Conservation (phyloP, 2,888 invertebrate species). For the Cyaniris semiargus region DNA sequence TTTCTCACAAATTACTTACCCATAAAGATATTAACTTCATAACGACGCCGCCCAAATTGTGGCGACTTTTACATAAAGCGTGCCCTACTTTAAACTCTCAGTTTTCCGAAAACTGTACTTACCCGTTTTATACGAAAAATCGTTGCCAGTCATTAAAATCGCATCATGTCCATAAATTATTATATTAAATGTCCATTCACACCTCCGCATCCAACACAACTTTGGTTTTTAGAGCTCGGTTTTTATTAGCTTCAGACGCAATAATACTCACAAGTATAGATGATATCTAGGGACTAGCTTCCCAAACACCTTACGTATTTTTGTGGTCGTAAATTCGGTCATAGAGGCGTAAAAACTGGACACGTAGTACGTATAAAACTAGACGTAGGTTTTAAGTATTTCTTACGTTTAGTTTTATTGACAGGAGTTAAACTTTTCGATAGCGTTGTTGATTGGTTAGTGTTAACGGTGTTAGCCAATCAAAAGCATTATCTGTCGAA, state of each 20-base stretch:
- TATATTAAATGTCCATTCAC: constrained; percentile 77
- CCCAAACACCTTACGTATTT: too few relatives aligned
- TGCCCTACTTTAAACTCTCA: constrained; percentile 11
- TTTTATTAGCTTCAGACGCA: constrained; percentile 37
- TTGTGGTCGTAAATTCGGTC: too few relatives aligned
- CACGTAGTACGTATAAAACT: neutral
- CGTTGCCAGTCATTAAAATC: constrained; percentile 67
- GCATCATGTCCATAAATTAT: constrained; percentile 72
- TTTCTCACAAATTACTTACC: neutral
- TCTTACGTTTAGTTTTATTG: too few relatives aligned
- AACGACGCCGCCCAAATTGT: neutral
- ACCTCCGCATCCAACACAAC: constrained; percentile 57
- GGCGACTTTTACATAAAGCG: neutral
- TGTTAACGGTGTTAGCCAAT: too few relatives aligned
- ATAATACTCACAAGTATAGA: neutral
- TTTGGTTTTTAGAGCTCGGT: constrained; percentile 48
- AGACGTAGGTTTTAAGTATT: too few relatives aligned
- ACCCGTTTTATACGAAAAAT: neutral
- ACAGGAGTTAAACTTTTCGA: too few relatives aligned
- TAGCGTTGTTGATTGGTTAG: too few relatives aligned
- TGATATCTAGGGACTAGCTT: too few relatives aligned
- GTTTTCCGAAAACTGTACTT: neutral
- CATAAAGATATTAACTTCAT: neutral
- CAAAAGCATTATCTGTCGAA: too few relatives aligned
- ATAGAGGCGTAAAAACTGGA: too few relatives aligned